Evolutionary conservation across 2,797 vertebrate species (phyloP), one percentile per base, ranked within the genome.

Genomic region (Acanthurus tractus): DNA sequence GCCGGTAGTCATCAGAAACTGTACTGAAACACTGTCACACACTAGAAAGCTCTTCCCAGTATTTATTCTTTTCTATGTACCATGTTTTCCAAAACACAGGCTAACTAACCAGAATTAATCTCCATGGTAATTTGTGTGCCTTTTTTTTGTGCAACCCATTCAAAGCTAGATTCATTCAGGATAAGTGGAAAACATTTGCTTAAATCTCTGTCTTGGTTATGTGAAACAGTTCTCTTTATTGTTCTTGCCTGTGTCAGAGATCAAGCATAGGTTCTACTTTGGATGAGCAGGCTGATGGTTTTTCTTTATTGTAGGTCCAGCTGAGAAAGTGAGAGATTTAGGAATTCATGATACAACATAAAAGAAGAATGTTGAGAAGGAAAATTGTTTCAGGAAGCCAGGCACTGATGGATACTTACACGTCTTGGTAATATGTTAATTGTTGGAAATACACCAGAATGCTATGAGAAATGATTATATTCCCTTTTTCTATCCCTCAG

Each of bases 261-360:
- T 87, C 65, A 70, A 71, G 64, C 38, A 14, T 14, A 12, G 23
- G 68, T 77, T 83, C 54, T 75, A 22, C 34, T 34, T 54, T 75
- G 84, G 64, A 85, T 85, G 72, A 66, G 59, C 18, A 29, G 71
- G 6, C n/a, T 76, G 71, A 85, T 83, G 50, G 40, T 54, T 81
- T 73, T 52, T 63, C 25, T 79, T 73, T 52, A 58, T 23, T 79
- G 65, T 3, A 45, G 64, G 49, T 23, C 36, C 63, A 62, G 23
- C 25, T 18, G 23, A 38, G 52, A 71, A 50, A 20, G 22, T 64
- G 63, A 34, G 45, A 49, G 36, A 40, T 10, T 34, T 20, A 62
- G 46, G 71, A 1, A 59, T 77, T 45, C 44, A 50, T 63, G 34
- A 29, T 56, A 38, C 10, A 44, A 42, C 18, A 58, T 34, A 52